Evolutionary conservation across 2,797 vertebrate genomes (phyloP).

Genomic region (Micropoecilia bifurca): DNA sequence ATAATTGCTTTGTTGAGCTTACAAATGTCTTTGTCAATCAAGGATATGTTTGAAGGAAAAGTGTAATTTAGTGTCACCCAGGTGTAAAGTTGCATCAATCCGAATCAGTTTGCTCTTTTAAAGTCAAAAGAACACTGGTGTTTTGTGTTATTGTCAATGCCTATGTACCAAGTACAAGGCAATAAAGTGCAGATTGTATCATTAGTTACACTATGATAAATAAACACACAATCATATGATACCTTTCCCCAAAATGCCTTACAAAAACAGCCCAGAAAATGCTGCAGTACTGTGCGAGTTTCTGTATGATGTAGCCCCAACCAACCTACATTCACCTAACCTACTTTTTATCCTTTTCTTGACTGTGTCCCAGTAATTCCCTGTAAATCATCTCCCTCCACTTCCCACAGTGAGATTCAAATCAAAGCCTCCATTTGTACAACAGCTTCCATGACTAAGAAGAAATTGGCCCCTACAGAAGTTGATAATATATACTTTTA

Average conservation of each 20-base stretch:
- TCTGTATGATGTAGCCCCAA: neutral
- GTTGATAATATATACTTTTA: neutral
- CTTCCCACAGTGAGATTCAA: neutral
- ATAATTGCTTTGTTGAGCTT: neutral
- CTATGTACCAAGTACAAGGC: neutral
- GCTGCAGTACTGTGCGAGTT: neutral
- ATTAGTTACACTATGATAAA: neutral
- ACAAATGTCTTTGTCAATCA: neutral
- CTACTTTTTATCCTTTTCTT: constrained; percentile 47
- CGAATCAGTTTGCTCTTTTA: neutral
- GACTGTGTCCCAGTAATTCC: constrained; percentile 44
- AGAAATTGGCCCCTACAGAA: neutral
- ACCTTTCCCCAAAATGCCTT: neutral
- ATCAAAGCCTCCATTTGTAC: neutral
- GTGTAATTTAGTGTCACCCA: neutral
- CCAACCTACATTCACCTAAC: constrained; percentile 45
- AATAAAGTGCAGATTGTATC: neutral
- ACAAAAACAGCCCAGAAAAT: neutral
- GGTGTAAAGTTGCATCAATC: neutral
- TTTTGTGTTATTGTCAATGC: neutral
- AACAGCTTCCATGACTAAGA: neutral
- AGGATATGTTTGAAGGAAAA: neutral
- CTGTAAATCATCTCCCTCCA: neutral
- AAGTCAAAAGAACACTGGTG: too few species aligned
- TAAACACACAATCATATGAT: neutral